Evolutionary conservation across 1,140 invertebrate genomes (phyloP).

Genomic region (Anoplophora glabripennis): DNA sequence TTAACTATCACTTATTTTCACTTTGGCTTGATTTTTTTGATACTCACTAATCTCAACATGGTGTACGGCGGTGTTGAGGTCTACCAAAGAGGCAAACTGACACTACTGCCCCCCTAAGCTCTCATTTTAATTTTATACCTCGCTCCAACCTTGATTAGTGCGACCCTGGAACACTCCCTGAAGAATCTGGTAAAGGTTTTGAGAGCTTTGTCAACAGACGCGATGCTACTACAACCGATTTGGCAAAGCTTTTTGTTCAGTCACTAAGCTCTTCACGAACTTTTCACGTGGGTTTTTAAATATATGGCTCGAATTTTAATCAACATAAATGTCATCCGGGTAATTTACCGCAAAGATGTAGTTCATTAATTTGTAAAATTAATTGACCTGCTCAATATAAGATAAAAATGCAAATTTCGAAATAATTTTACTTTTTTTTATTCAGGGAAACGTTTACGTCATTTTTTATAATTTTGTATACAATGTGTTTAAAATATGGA

Average conservation of each 20-base stretch:
- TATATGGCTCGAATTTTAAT: neutral
- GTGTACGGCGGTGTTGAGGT: constrained; percentile 19
- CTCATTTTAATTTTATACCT: constrained; percentile 33
- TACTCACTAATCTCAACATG: constrained; percentile 43
- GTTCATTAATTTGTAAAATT: neutral
- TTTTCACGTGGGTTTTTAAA: neutral
- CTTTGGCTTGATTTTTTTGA: constrained; percentile 7
- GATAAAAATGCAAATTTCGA: no score
- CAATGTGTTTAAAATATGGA: no score
- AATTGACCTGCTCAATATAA: no score
- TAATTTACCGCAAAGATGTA: neutral
- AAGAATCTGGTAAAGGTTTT: neutral
- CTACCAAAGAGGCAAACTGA: constrained; percentile 37
- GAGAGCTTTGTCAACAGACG: no score
- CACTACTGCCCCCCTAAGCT: constrained; percentile 40
- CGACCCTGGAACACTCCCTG: constrained; percentile 44
- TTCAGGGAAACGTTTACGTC: no score
- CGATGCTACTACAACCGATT: no score
- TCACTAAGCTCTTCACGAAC: neutral
- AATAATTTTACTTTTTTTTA: no score
- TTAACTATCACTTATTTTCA: neutral
- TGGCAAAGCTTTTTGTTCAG: neutral
- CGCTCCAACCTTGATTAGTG: constrained; percentile 35
- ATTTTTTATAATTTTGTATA: no score
- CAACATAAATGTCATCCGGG: neutral